Evolutionary conservation across 2,113 vertebrate species (phyloP).

Genomic region (Cyprinodon brontotheroides): DNA sequence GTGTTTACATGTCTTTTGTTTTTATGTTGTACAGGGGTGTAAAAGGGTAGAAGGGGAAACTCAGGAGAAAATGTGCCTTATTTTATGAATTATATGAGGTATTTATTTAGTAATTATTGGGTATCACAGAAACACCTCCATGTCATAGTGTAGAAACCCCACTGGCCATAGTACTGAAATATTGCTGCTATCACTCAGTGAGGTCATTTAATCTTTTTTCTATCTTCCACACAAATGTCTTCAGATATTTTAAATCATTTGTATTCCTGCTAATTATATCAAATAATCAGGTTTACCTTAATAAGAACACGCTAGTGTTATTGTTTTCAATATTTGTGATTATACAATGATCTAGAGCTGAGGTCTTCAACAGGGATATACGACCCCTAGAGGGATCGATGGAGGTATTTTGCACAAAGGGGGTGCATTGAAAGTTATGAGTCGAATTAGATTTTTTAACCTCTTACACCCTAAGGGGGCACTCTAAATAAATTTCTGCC

Average conservation of each 20-base stretch:
- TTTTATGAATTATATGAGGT: constrained; percentile 28
- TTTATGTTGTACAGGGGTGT: constrained; percentile 7
- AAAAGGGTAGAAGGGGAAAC: constrained; percentile 31
- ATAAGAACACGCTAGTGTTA: neutral
- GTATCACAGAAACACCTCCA: constrained; percentile 11
- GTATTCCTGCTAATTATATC: neutral
- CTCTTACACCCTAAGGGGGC: too few relatives aligned
- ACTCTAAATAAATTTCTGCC: too few relatives aligned
- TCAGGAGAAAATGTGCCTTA: constrained; percentile 78
- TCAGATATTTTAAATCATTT: neutral
- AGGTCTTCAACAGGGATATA: neutral
- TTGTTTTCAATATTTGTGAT: neutral
- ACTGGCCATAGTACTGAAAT: neutral
- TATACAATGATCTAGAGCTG: neutral
- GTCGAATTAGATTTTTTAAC: too few relatives aligned
- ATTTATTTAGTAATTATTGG: constrained; percentile 19
- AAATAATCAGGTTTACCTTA: neutral
- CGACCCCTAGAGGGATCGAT: too few relatives aligned
- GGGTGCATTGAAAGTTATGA: too few relatives aligned
- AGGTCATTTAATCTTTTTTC: constrained; percentile 34
- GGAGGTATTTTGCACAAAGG: too few relatives aligned
- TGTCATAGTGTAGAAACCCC: constrained; percentile 20
- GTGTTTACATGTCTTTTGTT: neutral
- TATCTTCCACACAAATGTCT: neutral
- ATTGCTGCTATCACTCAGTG: constrained; percentile 42